Percentiles rank a stretch among this genome's conserved stretches.
phyloP scores from a whole-genome alignment of 2,113 vertebrate species.

The Clarias magur region DNA sequence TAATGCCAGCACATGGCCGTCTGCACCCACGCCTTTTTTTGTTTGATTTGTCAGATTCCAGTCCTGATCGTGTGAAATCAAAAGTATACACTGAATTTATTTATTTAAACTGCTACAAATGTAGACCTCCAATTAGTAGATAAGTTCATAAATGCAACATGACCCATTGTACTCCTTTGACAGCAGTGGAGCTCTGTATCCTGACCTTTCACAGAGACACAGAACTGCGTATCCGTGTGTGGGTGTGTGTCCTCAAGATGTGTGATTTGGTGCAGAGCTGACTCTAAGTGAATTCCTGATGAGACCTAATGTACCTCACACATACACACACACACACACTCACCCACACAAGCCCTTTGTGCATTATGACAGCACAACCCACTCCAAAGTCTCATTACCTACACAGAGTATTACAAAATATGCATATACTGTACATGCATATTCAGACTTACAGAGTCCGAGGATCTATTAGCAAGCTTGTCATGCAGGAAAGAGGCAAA shows the following conservation, averaged over 20 bases:
- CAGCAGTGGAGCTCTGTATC: not conserved
- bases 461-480: constrained; percentile 6
- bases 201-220: constrained; percentile 29
- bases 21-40: not conserved
- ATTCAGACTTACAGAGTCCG: constrained; percentile 27
- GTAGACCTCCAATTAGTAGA: not conserved
- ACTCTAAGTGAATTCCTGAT: constrained; percentile 50
- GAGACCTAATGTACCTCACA: constrained; percentile 28
- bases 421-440: not conserved
- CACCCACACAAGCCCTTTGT: constrained; percentile 33
- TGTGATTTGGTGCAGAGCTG: constrained; percentile 44
- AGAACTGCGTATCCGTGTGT: not conserved
- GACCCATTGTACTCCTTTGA: not conserved
- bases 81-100: not conserved
- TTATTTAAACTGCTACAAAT: not conserved
- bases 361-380: not conserved
- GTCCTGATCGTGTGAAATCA: not conserved
- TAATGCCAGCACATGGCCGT: not conserved
- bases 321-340: constrained; percentile 4
- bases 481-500: constrained; percentile 38
- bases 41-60: not conserved
- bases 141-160: not conserved
- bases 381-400: constrained; percentile 3
- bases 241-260: not conserved
- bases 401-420: not conserved